These are phyloP conservation scores for Pachymerium ferrugineum DNA, from an alignment of 2,888 invertebrate species.

Conservation along the genomic window DNA sequence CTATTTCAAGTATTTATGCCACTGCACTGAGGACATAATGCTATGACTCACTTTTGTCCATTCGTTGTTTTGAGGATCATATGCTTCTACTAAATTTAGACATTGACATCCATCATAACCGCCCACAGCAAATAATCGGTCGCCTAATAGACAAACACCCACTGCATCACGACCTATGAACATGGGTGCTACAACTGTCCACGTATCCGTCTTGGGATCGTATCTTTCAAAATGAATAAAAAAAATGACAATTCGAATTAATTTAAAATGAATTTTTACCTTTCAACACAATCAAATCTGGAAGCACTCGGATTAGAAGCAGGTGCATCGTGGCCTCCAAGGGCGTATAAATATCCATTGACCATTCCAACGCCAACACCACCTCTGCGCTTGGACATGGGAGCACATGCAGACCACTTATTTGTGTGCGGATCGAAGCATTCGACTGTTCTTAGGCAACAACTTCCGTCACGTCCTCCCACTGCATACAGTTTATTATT, in stretches of 20 bases:
- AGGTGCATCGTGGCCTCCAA: constrained; percentile 91
- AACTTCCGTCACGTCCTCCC: constrained; percentile 85
- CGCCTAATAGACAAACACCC: constrained; percentile 78
- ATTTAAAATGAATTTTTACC: constrained; percentile 53
- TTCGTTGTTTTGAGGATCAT: constrained; percentile 63
- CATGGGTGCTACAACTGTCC: constrained; percentile 78
- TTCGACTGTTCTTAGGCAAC: constrained; percentile 84
- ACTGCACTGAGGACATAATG: too few species aligned
- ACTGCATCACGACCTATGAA: constrained; percentile 81
- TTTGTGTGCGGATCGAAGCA: constrained; percentile 73
- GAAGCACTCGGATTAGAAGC: constrained; percentile 76
- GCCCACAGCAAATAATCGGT: constrained; percentile 73
- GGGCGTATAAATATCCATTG: constrained; percentile 80
- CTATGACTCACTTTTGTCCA: constrained; percentile 51
- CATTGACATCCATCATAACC: constrained; percentile 89
- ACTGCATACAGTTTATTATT: constrained; percentile 78
- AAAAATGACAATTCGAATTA: not conserved
- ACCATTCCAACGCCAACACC: constrained; percentile 85
- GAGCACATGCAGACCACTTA: constrained; percentile 76
- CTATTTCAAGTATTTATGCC: not conserved
- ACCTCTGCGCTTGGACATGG: constrained; percentile 79
- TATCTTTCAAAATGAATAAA: constrained; percentile 48
- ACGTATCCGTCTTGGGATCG: constrained; percentile 69
- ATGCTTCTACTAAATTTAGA: constrained; percentile 78
- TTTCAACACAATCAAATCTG: constrained; percentile 82